Percentiles rank a stretch among this genome's conserved stretches.
phyloP scores from a whole-genome alignment of 2,888 invertebrate species.

The Eupeodes luniger region DNA sequence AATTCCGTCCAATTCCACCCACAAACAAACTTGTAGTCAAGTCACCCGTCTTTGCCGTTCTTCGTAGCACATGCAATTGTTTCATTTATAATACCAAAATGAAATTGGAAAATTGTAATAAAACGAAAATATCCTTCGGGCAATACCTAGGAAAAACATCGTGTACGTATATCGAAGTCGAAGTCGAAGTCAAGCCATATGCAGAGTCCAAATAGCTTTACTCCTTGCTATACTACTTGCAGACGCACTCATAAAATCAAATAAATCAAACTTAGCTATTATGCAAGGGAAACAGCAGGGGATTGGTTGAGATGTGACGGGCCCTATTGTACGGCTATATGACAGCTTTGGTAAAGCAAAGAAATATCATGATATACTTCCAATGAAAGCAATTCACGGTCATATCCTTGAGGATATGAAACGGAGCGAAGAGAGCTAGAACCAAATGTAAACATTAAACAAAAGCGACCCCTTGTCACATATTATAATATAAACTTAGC shows the following conservation, averaged over 20 bases:
- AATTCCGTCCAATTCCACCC: background rate
- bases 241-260: slow-evolving; percentile 73
- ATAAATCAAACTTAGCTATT: slow-evolving; percentile 67
- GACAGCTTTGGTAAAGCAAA: slow-evolving; percentile 38
- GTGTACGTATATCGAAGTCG: background rate
- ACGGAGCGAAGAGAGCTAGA: slow-evolving; percentile 12
- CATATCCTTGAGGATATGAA: slow-evolving; percentile 49
- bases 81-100: slow-evolving; percentile 63
- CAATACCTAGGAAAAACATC: slow-evolving; percentile 16
- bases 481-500: slow-evolving; percentile 6
- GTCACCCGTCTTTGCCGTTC: background rate
- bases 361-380: slow-evolving; percentile 69
- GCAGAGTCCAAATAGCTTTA: slow-evolving; percentile 38
- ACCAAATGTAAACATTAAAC: slow-evolving; percentile 67
- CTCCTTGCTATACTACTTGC: slow-evolving; percentile 39
- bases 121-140: slow-evolving; percentile 72
- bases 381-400: slow-evolving; percentile 70
- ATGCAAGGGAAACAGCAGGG: background rate
- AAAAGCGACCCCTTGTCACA: slow-evolving; percentile 31
- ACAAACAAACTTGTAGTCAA: background rate
- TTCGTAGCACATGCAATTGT: slow-evolving; percentile 61
- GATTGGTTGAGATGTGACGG: background rate
- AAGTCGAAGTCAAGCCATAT: slow-evolving; percentile 42
- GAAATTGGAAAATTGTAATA: slow-evolving; percentile 75
- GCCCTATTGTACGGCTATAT: slow-evolving; percentile 23